Percentiles rank a stretch among this genome's conserved stretches.
Evolutionary conservation across 2,797 vertebrate genomes (phyloP).

Genomic region (Trichosurus vulpecula): DNA sequence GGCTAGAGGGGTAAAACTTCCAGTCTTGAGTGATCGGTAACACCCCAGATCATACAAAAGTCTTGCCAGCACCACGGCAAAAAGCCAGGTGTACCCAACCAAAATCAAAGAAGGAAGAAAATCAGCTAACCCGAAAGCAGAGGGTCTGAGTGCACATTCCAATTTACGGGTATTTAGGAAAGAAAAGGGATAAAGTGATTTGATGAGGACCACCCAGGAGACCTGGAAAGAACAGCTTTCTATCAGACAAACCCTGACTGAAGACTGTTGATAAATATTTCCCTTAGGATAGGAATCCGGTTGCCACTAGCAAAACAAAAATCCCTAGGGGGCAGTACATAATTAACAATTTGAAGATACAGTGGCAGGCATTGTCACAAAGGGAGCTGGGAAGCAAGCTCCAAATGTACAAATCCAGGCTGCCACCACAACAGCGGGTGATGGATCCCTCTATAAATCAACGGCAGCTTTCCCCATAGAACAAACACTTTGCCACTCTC

Average conservation of each 20-base stretch:
- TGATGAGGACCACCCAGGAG: slow-evolving; percentile 45
- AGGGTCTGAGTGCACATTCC: slow-evolving; percentile 22
- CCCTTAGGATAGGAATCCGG: slow-evolving; percentile 66
- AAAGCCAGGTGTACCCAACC: slow-evolving; percentile 13
- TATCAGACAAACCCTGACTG: slow-evolving; percentile 16
- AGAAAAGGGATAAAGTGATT: slow-evolving; percentile 19
- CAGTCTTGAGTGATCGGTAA: background rate
- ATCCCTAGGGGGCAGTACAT: slow-evolving; percentile 84
- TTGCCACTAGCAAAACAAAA: slow-evolving; percentile 72
- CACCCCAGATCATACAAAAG: slow-evolving; percentile 57
- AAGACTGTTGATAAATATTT: slow-evolving; percentile 64
- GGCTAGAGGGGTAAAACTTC: background rate
- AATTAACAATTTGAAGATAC: slow-evolving; percentile 78
- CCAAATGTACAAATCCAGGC: slow-evolving; percentile 55
- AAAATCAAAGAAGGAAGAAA: slow-evolving; percentile 47
- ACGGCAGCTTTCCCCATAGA: background rate
- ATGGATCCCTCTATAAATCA: slow-evolving; percentile 21
- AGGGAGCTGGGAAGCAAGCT: slow-evolving; percentile 64
- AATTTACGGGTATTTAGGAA: background rate
- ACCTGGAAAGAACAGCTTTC: slow-evolving; percentile 50
- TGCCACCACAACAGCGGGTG: slow-evolving; percentile 61
- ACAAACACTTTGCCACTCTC: background rate
- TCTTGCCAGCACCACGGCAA: slow-evolving; percentile 6
- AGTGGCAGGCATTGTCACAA: slow-evolving; percentile 65
- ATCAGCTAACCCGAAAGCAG: slow-evolving; percentile 35